Base-by-base conservation (phyloP, 2,888 invertebrate genomes). In the Brenthis hecate region DNA sequence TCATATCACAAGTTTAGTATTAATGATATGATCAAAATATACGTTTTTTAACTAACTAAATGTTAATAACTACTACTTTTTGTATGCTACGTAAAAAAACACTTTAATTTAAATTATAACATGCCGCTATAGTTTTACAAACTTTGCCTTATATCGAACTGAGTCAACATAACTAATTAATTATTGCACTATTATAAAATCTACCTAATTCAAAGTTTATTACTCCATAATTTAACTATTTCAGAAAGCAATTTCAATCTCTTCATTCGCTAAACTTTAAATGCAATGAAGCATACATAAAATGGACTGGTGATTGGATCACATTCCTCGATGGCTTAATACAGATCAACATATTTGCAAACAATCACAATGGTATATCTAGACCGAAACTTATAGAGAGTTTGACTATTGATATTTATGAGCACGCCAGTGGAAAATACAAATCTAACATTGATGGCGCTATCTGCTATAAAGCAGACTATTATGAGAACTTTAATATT, bases 221-320 rank as follows among this genome's bases (percentile, higher is more conserved):
- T 14, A 14, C 19, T 14, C 3, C 13, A 32, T 32, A 32, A 32
- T 56, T 56, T 11, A 28, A 32, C 11, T 5, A 13, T 11, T 14
- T 28, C 56, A 65, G 64, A 55, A 56, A 65, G 11, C 6, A 65
- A 23, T 56, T 65, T 28, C 48, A 50, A n/a, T 48, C 47, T 16
- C 19, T 65, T 28, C 55, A 56, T 28, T 23, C 55, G 2, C 13
- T 56, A n/a, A 65, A 56, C 56, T 5, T 65, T 19, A 47, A 48
- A 32, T 50, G 23, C 23, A 32, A 3, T 13, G 55, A 56, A 28
- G 54, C 47, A 13, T 32, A 65, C 11, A 65, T 65, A 13, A 48
- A 28, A 43, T 65, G 56, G 64, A 4, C 23, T 5, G 48, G 36
- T 48, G 28, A 65, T 48, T 65, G 64, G 56, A 47, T 56, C 48